Evolutionary conservation across 2,113 vertebrate species (phyloP).

Genomic region (Catagonus wagneri): DNA sequence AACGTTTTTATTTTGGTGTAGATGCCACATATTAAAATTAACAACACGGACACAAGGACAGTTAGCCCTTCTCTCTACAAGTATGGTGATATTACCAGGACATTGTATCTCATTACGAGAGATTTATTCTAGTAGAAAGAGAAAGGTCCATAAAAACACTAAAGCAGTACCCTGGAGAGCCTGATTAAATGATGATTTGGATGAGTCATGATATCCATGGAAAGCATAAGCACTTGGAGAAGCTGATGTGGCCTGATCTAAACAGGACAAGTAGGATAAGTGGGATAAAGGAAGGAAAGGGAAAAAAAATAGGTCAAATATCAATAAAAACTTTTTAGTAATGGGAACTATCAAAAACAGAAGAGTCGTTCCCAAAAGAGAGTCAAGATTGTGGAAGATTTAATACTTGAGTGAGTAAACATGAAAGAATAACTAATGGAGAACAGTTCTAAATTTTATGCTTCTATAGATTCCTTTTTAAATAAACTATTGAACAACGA

Average conservation of each 20-base stretch:
- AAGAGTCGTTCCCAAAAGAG: conserved; percentile 67
- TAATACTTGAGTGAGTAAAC: conserved; percentile 65
- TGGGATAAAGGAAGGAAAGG: conserved; percentile 41
- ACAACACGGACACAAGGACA: neutral
- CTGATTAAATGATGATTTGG: neutral
- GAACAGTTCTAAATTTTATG: conserved; percentile 66
- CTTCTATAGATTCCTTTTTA: conserved; percentile 68
- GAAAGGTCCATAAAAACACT: neutral
- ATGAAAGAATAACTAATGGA: conserved; percentile 66
- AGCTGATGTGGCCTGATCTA: conserved; percentile 52
- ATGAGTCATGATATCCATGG: conserved; percentile 43
- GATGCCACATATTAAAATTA: neutral
- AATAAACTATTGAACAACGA: conserved; percentile 58
- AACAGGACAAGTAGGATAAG: conserved; percentile 54
- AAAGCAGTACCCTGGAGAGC: neutral
- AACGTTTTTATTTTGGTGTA: neutral
- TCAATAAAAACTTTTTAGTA: conserved; percentile 57
- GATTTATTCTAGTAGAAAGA: conserved; percentile 41
- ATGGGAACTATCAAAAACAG: conserved; percentile 70
- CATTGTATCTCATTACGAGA: neutral
- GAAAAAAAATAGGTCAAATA: conserved; percentile 49
- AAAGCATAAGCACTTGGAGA: conserved; percentile 24
- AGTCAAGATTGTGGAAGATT: conserved; percentile 68
- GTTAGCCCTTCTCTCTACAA: neutral
- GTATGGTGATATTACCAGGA: neutral